These are phyloP conservation scores for Uropetala carovei DNA, from an alignment of 2,888 invertebrate genomes.

Conservation along the genomic window DNA sequence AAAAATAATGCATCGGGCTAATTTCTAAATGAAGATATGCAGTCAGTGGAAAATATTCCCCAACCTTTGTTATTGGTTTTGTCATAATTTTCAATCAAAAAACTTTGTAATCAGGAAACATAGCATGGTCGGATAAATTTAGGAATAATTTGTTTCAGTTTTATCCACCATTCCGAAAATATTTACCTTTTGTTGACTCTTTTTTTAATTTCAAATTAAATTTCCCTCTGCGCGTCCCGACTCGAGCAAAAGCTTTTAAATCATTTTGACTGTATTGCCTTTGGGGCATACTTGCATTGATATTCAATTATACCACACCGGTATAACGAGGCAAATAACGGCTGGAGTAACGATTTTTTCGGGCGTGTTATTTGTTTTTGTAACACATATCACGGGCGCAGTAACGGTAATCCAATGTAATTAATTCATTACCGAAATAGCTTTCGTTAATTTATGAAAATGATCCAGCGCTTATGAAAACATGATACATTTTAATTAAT, in stretches of 20 bases:
- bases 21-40: conserved; percentile 57
- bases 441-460: neutral
- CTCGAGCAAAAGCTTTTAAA: conserved; percentile 33
- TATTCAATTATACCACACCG: conserved; percentile 34
- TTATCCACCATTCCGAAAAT: neutral
- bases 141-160: conserved; percentile 12
- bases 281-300: neutral
- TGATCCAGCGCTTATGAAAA: neutral
- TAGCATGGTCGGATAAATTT: conserved; percentile 36
- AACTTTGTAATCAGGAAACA: conserved; percentile 28
- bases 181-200: conserved; percentile 22
- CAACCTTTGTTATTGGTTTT: conserved; percentile 33
- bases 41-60: conserved; percentile 42
- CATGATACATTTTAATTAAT: neutral
- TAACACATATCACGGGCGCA: neutral
- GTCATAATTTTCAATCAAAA: conserved; percentile 49
- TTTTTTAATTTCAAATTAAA: conserved; percentile 46
- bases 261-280: neutral
- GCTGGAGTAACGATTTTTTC: neutral
- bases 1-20: conserved; percentile 34
- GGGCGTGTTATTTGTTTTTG: neutral
- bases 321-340: conserved; percentile 40
- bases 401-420: conserved; percentile 1
- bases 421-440: neutral
- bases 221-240: conserved; percentile 10